A percentile compares a stretch with the other conserved stretches of the same genome.
Conservation (phyloP, 2,888 invertebrate genomes). For the Scrobipalpa costella region DNA sequence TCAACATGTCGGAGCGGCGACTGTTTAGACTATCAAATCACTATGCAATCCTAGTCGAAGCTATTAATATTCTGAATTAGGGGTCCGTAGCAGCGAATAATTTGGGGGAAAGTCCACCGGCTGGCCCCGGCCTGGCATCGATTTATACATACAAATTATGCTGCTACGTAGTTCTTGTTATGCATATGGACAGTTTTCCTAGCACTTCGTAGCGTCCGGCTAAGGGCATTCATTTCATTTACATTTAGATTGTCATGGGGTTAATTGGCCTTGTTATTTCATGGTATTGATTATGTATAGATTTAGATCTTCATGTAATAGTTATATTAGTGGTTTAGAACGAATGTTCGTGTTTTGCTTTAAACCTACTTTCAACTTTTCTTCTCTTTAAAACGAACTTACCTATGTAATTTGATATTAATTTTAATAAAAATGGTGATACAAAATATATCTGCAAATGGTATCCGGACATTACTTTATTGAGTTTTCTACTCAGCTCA, state of each 20-base stretch:
- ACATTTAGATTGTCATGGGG: constrained; percentile 47
- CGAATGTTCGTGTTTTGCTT: no score
- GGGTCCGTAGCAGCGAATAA: constrained; percentile 49
- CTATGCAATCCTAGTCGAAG: constrained; percentile 46
- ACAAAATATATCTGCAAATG: no score
- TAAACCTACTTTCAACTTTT: no score
- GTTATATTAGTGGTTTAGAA: no score
- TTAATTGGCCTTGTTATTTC: neutral
- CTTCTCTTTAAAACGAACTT: no score
- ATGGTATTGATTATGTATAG: neutral
- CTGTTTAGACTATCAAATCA: constrained; percentile 54
- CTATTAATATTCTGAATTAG: constrained; percentile 60
- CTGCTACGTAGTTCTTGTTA: constrained; percentile 10
- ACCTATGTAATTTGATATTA: no score
- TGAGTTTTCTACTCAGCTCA: neutral
- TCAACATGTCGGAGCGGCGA: constrained; percentile 39
- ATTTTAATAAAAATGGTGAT: no score
- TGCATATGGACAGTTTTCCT: constrained; percentile 34
- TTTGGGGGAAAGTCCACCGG: constrained; percentile 51
- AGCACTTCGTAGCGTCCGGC: constrained; percentile 35
- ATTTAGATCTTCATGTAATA: no score
- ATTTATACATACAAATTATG: constrained; percentile 23
- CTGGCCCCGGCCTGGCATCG: constrained; percentile 26
- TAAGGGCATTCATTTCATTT: constrained; percentile 41
- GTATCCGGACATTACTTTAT: no score